Conservation (phyloP, 2,113 vertebrate species). For the Alethe diademata region DNA sequence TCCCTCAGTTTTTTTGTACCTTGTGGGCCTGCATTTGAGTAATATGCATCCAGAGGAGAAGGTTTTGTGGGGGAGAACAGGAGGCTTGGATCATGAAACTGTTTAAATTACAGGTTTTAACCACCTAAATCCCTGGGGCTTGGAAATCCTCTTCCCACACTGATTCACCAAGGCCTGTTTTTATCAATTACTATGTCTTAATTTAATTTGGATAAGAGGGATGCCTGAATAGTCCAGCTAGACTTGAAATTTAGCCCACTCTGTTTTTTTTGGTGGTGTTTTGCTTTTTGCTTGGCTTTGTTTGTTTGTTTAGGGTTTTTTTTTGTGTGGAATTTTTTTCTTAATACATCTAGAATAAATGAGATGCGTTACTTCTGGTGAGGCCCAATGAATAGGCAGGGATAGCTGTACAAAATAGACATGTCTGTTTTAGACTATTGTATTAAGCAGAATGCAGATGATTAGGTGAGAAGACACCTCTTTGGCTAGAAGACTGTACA, state of each 20-base stretch:
- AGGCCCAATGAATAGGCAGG: background rate
- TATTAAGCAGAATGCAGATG: background rate
- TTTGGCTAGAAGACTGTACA: background rate
- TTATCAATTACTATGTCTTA: background rate
- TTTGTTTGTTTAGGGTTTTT: background rate
- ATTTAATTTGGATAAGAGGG: background rate
- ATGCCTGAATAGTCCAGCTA: background rate
- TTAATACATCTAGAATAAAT: background rate
- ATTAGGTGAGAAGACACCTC: background rate
- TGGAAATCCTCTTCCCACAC: background rate
- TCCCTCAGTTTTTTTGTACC: too few species aligned
- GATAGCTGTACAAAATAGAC: background rate
- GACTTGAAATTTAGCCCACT: background rate
- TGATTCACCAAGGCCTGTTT: background rate
- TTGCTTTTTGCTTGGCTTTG: too few species aligned
- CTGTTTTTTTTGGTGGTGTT: too few species aligned
- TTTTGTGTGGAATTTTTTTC: background rate
- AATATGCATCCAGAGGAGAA: background rate
- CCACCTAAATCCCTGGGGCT: background rate
- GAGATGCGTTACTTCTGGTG: background rate
- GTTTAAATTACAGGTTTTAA: background rate
- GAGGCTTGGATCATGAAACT: background rate
- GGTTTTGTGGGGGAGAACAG: background rate
- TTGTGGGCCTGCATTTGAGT: background rate
- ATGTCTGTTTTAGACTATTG: background rate